These are phyloP conservation scores for Tachysurus vachellii DNA, from an alignment of 2,113 vertebrate species.

Conservation along the genomic window DNA sequence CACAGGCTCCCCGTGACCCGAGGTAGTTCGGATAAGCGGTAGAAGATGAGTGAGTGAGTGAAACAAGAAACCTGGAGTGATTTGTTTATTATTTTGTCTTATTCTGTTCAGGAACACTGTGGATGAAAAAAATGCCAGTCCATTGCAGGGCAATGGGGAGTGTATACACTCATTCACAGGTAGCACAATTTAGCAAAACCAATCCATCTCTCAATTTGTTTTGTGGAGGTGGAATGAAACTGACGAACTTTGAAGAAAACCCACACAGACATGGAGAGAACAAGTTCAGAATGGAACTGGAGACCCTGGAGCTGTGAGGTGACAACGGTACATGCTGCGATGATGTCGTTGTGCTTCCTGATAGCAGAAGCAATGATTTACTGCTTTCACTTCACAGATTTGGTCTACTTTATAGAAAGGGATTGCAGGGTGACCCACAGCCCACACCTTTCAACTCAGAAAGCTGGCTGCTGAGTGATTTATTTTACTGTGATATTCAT, in stretches of 20 bases:
- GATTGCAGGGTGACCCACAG: not conserved
- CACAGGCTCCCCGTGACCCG: too few relatives aligned
- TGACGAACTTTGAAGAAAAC: not conserved
- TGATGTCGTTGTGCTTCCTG: not conserved
- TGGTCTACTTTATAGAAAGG: slow-evolving; percentile 31
- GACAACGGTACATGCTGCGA: not conserved
- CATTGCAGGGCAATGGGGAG: not conserved
- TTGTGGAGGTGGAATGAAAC: not conserved
- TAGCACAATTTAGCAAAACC: not conserved
- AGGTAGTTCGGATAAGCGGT: too few relatives aligned
- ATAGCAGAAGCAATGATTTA: slow-evolving; percentile 54
- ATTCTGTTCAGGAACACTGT: not conserved
- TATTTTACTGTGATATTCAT: not conserved
- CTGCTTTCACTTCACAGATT: slow-evolving; percentile 60
- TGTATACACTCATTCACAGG: not conserved
- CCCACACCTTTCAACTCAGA: not conserved
- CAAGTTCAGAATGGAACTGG: not conserved
- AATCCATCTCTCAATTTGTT: not conserved
- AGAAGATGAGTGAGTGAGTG: too few relatives aligned
- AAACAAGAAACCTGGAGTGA: not conserved
- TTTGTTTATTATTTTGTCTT: not conserved
- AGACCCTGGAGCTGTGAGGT: not conserved
- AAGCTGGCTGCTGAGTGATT: not conserved
- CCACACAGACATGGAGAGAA: not conserved
- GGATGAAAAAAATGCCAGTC: not conserved